Base-by-base conservation (phyloP, 2,797 vertebrate genomes). In the Eleutherodactylus coqui region DNA sequence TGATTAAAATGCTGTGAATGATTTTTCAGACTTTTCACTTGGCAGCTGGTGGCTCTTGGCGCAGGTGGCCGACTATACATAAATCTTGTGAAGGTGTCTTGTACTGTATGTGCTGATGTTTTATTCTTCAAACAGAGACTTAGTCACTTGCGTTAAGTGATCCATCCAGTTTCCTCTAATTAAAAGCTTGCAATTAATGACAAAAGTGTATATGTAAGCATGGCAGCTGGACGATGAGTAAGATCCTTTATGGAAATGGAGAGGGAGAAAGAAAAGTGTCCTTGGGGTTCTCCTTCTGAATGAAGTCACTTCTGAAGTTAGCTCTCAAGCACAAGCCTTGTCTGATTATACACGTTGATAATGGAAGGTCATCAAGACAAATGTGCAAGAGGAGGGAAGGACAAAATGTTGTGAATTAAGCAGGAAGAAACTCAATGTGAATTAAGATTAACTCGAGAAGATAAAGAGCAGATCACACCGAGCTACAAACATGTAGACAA, bases 211-310 rank as follows among this genome's bases (percentile, higher is more conserved):
- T 67, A 80, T 81, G 53, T 82, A 29, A 82, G 55, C 2, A 47
- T 69, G 58, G 17, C 47, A 41, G 53, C 47, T 58, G 60, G 49
- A 75, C 60, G 21, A 38, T 53, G 58, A 62, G 85, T 55, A 82
- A 77, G 72, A 70, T 77, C 41, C 47, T 77, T 70, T 77, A 76
- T 36, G 45, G 64, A 75, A 75, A n/a, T 45, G 36, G 21, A 51
- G 55, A 75, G 29, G 58, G 49, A 67, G 6, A 62, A 13, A 29
- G 43, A 53, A 43, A 27, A 34, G n/a, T 82, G 85, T 82, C 85
- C 85, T 86, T 86, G 85, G 64, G 62, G 13, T 69, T 86, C 85
- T 86, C 85, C 85, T 86, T 86, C 47, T 75, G 76, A 36, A 70
- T 58, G 32, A 77, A 82, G 79, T 82, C 73, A 51, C 69, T 82